Percentiles rank a stretch among this genome's conserved stretches.
Evolutionary conservation across 2,797 vertebrate species (phyloP).

Genomic region (Podargus strigoides): DNA sequence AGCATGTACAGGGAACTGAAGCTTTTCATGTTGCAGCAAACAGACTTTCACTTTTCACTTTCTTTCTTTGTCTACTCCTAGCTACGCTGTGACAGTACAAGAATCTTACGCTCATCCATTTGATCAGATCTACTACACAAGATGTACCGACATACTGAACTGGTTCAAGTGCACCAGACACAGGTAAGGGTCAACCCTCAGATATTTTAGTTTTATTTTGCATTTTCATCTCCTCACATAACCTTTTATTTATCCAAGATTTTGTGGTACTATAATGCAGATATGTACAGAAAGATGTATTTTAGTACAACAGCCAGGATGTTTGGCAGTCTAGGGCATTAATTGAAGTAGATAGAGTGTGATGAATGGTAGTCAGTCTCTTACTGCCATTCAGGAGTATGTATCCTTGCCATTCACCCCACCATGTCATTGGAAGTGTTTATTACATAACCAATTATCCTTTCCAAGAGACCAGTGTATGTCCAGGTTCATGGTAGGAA

Average conservation of each 20-base stretch:
- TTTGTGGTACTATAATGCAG: not conserved
- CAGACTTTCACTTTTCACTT: conserved; percentile 7
- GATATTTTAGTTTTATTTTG: not conserved
- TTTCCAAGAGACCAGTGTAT: not conserved
- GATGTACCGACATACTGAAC: conserved; percentile 98
- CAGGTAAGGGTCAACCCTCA: conserved; percentile 77
- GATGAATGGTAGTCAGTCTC: not conserved
- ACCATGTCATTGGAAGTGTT: not conserved
- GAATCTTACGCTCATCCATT: conserved; percentile 97
- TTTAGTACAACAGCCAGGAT: not conserved
- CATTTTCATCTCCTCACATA: not conserved
- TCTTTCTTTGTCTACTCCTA: conserved; percentile 45
- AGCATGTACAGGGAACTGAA: not conserved
- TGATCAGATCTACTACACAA: conserved; percentile 97
- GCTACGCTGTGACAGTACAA: conserved; percentile 96
- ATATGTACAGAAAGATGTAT: not conserved
- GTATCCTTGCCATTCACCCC: not conserved
- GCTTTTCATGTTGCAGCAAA: not conserved
- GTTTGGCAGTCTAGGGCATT: not conserved
- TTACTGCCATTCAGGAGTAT: not conserved
- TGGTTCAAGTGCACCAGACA: conserved; percentile 99
- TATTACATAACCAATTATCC: not conserved
- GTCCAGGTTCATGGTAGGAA: not conserved
- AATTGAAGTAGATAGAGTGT: not conserved
- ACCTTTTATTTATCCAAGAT: not conserved